Evolutionary conservation across 2,113 vertebrate species (phyloP).

Genomic region (Colius striatus): DNA sequence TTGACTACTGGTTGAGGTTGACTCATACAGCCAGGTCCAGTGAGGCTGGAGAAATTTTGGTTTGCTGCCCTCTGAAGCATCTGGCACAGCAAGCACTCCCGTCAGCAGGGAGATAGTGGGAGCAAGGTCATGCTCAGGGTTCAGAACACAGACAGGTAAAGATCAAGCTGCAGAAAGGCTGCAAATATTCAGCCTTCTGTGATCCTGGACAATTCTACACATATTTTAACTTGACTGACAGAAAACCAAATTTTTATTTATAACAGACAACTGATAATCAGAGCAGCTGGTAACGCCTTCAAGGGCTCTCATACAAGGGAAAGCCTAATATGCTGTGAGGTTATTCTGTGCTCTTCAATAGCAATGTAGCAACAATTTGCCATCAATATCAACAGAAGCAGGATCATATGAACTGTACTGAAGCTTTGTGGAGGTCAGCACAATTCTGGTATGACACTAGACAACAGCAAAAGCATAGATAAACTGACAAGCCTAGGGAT

Average conservation of each 20-base stretch:
- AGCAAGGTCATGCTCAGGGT: background rate
- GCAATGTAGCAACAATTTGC: background rate
- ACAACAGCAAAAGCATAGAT: background rate
- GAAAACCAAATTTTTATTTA: background rate
- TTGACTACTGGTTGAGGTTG: background rate
- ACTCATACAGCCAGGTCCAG: background rate
- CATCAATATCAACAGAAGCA: background rate
- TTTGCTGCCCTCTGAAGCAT: background rate
- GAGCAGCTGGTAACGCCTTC: background rate
- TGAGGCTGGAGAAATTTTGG: background rate
- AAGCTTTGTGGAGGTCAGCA: background rate
- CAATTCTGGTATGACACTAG: background rate
- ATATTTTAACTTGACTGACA: background rate
- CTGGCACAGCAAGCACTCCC: fast-evolving
- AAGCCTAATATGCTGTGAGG: background rate
- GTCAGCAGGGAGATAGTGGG: background rate
- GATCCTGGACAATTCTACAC: background rate
- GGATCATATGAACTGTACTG: background rate
- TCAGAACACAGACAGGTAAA: background rate
- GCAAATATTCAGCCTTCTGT: background rate
- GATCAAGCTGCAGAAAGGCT: background rate
- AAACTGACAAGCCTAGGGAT: background rate
- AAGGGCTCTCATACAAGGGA: background rate
- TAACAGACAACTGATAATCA: background rate
- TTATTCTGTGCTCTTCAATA: background rate